Percentiles rank a stretch among this genome's conserved stretches.
phyloP scores from a whole-genome alignment of 2,888 invertebrate species.

The Incurvaria masculella region DNA sequence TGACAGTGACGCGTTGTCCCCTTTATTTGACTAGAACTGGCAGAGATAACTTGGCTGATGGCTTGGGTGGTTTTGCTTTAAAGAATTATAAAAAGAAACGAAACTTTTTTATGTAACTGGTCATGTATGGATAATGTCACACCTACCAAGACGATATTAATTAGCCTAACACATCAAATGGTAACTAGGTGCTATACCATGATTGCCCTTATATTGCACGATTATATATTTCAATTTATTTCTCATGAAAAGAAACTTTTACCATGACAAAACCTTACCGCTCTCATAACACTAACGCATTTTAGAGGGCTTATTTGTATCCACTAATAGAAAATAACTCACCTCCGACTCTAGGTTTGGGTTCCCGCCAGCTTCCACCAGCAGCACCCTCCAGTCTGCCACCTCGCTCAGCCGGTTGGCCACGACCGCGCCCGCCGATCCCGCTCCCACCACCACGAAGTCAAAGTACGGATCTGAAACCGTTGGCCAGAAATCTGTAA shows the following conservation, averaged over 20 bases:
- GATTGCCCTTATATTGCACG: neutral
- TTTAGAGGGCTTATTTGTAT: conserved; percentile 69
- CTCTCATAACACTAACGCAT: neutral
- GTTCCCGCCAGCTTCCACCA: conserved; percentile 70
- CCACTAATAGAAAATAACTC: conserved; percentile 71
- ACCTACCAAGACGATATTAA: too few relatives aligned
- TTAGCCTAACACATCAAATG: too few relatives aligned
- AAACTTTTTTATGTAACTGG: too few relatives aligned
- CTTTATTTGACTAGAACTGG: too few relatives aligned
- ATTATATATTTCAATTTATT: neutral
- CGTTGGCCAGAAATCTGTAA: too few relatives aligned
- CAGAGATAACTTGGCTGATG: too few relatives aligned
- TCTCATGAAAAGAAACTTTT: neutral
- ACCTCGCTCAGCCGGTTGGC: conserved; percentile 5
- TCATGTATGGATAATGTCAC: too few relatives aligned
- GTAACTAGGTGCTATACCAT: too few relatives aligned
- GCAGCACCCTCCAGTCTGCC: conserved; percentile 60
- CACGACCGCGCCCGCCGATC: conserved; percentile 3
- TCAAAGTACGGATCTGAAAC: conserved; percentile 58
- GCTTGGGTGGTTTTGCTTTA: too few relatives aligned
- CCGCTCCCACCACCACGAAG: too few relatives aligned
- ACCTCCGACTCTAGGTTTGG: conserved; percentile 50
- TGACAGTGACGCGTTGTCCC: too few relatives aligned
- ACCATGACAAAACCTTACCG: neutral
- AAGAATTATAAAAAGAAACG: too few relatives aligned